Evolutionary conservation across 2,888 invertebrate genomes (phyloP), one percentile per base, ranked within the genome.

Genomic region (Antitype chi): DNA sequence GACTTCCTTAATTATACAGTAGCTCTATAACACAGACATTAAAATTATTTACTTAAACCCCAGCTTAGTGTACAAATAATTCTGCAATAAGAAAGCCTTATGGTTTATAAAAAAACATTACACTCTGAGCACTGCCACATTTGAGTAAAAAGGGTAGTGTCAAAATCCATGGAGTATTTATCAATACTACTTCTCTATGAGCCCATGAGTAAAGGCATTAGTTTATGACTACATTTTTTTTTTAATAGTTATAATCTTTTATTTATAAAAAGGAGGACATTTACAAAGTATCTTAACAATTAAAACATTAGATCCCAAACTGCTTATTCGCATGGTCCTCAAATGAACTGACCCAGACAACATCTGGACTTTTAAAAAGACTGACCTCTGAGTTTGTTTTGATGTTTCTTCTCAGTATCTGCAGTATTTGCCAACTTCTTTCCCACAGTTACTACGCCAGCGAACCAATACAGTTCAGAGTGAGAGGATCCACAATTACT

Each of bases 401-500:
- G 17, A 17, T 49, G 6, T 49, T 49, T 49, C 47, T 49, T 49
- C 17, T 49, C 17, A 49, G 52, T 52, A 1, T 7, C 20, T 52
- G 6, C 32, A 11, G 5, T 60, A 20, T 32, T 52, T 52, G 1
- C 20, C 52, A 52, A 17, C 7, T n/a, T 15, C 53, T 60, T 25
- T 23, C 32, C 59, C 78, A 77, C 76, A 96, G 95, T 79, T 94
- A 95, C 87, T 96, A 95, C 91, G 93, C 95, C 17, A 94, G 86
- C 75, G 96, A 96, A 20, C 96, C 96, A 0, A 93, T 96, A 32
- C 96, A 96, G 88, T 97, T 97, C 89, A 94, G 97, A 93, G 96
- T 97, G 6, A 93, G 97, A 75, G 97, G 97, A 0, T 94, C 97
- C n/a, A 94, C 95, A 0, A 96, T 97, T 76, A 97, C 97, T 0